Conservation (phyloP, 2,113 vertebrate species). For the Lanius collurio region DNA sequence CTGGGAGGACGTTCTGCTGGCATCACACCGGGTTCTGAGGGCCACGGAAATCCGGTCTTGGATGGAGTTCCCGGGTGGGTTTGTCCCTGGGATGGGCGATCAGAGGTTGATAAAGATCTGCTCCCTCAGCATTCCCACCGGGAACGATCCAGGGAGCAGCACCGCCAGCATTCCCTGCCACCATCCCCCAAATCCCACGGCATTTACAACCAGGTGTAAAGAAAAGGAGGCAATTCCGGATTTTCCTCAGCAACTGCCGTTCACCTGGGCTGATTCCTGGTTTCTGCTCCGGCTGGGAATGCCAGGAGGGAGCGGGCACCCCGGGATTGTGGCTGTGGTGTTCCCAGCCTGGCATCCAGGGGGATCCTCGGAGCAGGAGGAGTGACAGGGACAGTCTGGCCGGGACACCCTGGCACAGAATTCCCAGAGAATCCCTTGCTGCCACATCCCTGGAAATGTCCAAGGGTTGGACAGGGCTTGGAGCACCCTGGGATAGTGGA, state of each 20-base stretch:
- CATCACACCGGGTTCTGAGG: rapidly evolving
- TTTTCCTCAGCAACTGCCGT: neutral
- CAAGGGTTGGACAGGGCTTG: rapidly evolving
- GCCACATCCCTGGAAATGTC: neutral
- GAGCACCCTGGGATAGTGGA: rapidly evolving
- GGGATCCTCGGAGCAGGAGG: neutral
- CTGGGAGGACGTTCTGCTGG: neutral
- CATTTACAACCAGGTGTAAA: neutral
- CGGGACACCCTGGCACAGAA: neutral
- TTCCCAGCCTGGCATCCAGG: neutral
- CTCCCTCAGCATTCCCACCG: neutral
- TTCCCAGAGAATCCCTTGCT: neutral
- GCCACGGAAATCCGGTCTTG: neutral
- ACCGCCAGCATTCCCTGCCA: neutral
- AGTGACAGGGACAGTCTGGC: rapidly evolving
- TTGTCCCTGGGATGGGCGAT: neutral
- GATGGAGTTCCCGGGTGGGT: neutral
- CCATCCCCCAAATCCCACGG: neutral
- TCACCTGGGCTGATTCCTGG: rapidly evolving
- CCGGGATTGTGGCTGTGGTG: rapidly evolving
- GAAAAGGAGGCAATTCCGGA: neutral
- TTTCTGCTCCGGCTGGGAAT: neutral
- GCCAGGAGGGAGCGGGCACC: neutral
- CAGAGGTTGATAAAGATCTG: neutral
- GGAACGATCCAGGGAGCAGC: neutral